Evolutionary conservation across 1,140 invertebrate species (phyloP).

Genomic region (Neomicropteryx cornuta): DNA sequence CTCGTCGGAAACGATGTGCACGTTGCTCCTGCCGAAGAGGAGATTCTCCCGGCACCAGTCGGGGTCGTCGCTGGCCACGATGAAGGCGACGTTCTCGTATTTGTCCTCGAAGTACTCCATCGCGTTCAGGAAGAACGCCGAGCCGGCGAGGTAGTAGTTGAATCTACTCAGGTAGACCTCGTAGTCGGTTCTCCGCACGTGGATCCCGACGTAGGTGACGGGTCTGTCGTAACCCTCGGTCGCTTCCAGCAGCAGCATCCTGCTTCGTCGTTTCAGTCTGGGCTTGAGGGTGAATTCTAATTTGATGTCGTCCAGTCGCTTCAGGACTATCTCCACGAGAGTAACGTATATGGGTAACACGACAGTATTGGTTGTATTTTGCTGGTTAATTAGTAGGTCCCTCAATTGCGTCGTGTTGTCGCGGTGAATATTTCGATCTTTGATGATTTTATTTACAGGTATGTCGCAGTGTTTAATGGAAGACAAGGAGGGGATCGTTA

Average conservation of each 20-base stretch:
- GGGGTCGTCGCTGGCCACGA: constrained; percentile 52
- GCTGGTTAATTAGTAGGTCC: too few relatives aligned
- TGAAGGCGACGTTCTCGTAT: constrained; percentile 40
- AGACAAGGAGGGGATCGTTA: constrained; percentile 45
- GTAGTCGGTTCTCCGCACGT: constrained; percentile 51
- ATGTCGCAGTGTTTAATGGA: constrained; percentile 44
- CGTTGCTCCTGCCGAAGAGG: constrained; percentile 25
- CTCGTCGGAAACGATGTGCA: constrained; percentile 37
- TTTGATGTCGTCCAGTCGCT: constrained; percentile 44
- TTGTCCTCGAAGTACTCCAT: constrained; percentile 45
- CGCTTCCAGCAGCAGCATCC: constrained; percentile 29
- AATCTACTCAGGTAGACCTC: constrained; percentile 42
- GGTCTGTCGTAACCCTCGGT: constrained; percentile 23
- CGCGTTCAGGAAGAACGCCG: constrained; percentile 42
- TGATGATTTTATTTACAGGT: constrained; percentile 34
- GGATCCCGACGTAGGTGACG: constrained; percentile 44
- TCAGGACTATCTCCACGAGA: constrained; percentile 42
- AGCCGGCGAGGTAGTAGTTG: constrained; percentile 35
- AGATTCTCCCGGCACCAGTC: constrained; percentile 45
- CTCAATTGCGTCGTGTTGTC: too few relatives aligned
- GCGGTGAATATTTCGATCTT: too few relatives aligned
- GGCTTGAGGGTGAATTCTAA: constrained; percentile 43
- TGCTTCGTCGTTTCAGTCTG: constrained; percentile 33
- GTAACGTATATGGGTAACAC: constrained; percentile 44
- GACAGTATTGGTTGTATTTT: constrained; percentile 47